Evolutionary conservation across 2,888 invertebrate species (phyloP), one percentile per base, ranked within the genome.

Genomic region (Diploptera punctata): DNA sequence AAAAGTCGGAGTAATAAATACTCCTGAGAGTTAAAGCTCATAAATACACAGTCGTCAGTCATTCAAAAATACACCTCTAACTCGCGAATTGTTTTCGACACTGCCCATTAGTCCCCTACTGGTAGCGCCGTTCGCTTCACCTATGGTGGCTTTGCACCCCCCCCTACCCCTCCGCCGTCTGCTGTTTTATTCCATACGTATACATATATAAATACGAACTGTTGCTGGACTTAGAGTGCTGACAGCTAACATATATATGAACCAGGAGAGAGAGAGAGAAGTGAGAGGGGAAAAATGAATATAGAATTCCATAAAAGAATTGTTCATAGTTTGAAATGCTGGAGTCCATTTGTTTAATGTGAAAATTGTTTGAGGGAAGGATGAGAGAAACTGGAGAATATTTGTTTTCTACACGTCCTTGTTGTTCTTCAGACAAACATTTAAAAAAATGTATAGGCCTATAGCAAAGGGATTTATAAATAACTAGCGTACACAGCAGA

Each of bases 41-140:
- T 65, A 65, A 65, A 65, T 65, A 65, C 65, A 65, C 65, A 47
- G 44, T 65, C 44, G 65, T 65, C 65, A 65, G 44, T 65, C 65
- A 65, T 47, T 65, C 65, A 65, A 47, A 57, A 54, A 57, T 29
- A 57, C 57, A 43, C 44, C 61, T 61, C 61, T 19, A 18, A 5
- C 38, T 38, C 19, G 47, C 21, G 47, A 65, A 65, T 65, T 65
- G 65, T 47, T 65, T 65, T 65, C 65, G 65, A 65, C 65, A 65
- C 65, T 65, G 47, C 43, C 65, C 65, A 65, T 65, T 65, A 65
- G 65, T 47, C 21, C 65, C 65, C 65, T 47, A 24, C 57, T 57
- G 57, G 26, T 47, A 24, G 21, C 65, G 26, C 47, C 21, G 44
- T 19, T 16, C 24, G 57, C 24, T 29, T 16, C 57, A 57, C 57